Evolutionary conservation across 2,797 vertebrate genomes (phyloP), one percentile per base, ranked within the genome.

Genomic region (Phataginus tricuspis): DNA sequence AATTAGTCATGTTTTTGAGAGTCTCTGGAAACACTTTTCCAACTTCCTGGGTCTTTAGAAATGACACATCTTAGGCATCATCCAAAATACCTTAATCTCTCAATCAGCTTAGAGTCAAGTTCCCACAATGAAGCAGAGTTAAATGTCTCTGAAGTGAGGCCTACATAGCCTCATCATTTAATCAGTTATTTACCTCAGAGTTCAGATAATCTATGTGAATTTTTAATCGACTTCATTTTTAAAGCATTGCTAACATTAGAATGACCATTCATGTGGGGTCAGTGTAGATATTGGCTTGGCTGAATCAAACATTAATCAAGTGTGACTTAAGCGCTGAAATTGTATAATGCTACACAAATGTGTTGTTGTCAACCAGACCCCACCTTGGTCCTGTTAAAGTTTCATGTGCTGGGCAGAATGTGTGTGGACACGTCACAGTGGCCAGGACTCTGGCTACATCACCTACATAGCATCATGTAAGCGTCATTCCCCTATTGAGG

Each of bases 1-100:
- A 96, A 98, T 98, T 98, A 98, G 98, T 98, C 98, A 92, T 95
- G 96, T 98, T 98, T 98, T 96, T 91, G 90, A 39, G 75, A 97
- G 42, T 97, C 77, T 98, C 96, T 97, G 84, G 96, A 97, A 98
- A 97, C 93, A 96, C 80, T 86, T 97, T 95, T 98, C 82, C 90
- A 97, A 97, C 94, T 96, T 96, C 98, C 87, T 75, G 87, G 91
- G 91, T 97, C 95, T 97, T 97, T 84, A 96, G 94, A 98, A 97
- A 97, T 90, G 95, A 83, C 96, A 92, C 85, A 90, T 97, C 97
- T 98, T 96, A 97, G 96, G 86, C 89, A 96, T 91, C 66, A 82
- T 90, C 87, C 68, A 97, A 97, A 98, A 97, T 96, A 98, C 97
- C 97, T 98, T 97, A 96, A 98, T 97, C 95, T 98, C 85, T 91